These are phyloP conservation scores for Anthonomus grandis DNA, from an alignment of 1,140 invertebrate genomes.

Conservation along the genomic window DNA sequence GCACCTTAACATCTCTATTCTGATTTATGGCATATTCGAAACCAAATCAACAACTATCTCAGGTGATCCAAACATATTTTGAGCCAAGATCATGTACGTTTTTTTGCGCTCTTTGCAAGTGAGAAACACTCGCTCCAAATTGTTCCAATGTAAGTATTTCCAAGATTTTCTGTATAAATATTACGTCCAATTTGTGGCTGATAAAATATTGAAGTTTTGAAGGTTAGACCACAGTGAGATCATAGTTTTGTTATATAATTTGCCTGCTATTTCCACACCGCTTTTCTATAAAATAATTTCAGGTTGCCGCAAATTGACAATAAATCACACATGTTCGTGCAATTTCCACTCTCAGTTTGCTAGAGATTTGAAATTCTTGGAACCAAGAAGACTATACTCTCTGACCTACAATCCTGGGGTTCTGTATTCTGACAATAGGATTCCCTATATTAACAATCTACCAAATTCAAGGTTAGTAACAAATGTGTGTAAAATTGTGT, in stretches of 20 bases:
- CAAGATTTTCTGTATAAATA: constrained; percentile 17
- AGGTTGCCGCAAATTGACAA: constrained; percentile 28
- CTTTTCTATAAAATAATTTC: constrained; percentile 27
- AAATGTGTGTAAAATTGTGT: too few relatives aligned
- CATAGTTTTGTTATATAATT: too few relatives aligned
- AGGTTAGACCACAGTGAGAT: too few relatives aligned
- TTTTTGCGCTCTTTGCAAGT: constrained; percentile 19
- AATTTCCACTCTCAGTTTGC: constrained; percentile 17
- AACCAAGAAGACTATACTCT: constrained; percentile 20
- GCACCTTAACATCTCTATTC: too few relatives aligned
- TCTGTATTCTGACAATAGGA: constrained; percentile 3
- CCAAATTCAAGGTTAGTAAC: not conserved
- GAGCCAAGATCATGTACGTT: too few relatives aligned
- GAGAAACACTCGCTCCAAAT: constrained; percentile 21
- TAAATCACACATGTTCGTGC: constrained; percentile 15
- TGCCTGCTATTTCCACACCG: too few relatives aligned
- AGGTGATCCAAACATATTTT: too few relatives aligned
- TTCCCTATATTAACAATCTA: not conserved
- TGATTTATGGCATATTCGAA: too few relatives aligned
- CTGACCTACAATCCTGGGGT: constrained; percentile 10
- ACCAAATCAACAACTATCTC: too few relatives aligned
- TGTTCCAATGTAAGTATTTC: constrained; percentile 27
- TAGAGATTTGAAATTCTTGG: constrained; percentile 14
- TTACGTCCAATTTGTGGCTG: constrained; percentile 9
- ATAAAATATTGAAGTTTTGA: not conserved